Base-by-base conservation (phyloP, 1,140 invertebrate genomes). In the Vanessa tameamea region DNA sequence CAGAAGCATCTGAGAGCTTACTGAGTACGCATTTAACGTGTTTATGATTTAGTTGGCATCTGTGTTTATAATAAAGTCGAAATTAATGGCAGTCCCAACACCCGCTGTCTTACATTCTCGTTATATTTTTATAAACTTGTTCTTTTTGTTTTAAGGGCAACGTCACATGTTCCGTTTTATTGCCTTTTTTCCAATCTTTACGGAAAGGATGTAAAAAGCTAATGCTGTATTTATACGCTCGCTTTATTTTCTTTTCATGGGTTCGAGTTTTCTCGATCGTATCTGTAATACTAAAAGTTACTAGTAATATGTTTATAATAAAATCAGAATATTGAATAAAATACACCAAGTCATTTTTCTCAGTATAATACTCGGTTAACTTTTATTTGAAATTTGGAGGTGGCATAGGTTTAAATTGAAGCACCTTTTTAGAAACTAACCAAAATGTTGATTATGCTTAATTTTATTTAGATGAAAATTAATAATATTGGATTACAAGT, bases 1-100 rank as follows among this genome's bases (percentile, higher is more conserved):
- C 69, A 64, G 71, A 67, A 61, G 72, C 72, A 61, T 64, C 68
- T 80, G 75, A 79, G 77, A 76, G 78, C 72, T 79, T 59, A 79
- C 74, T 73, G 79, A 84, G 82, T 80, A 78, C 72, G 73, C 80
- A 84, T 87, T 86, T 85, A 87, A 82, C 76, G 81, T 87, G 88
- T 90, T 91, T 89, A 90, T 87, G 86, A 90, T 91, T 88, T 81
- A 86, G 83, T 82, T 83, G 66, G 82, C 81, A 78, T 73, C 80
- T 82, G 82, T 91, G 86, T 90, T 89, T 89, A 89, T 89, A 90
- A 88, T 89, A 91, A 90, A 89, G 81, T 78, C 67, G 75, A 87
- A 84, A 90, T 90, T 89, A 89, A 90, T 89, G 73, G 73, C 70
- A 78, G 76, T 80, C 76, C 76, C 57, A 61, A 37, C 80, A 79